These are phyloP conservation scores for Cheilosia impressa DNA, from an alignment of 2,888 invertebrate genomes.

Conservation along the genomic window DNA sequence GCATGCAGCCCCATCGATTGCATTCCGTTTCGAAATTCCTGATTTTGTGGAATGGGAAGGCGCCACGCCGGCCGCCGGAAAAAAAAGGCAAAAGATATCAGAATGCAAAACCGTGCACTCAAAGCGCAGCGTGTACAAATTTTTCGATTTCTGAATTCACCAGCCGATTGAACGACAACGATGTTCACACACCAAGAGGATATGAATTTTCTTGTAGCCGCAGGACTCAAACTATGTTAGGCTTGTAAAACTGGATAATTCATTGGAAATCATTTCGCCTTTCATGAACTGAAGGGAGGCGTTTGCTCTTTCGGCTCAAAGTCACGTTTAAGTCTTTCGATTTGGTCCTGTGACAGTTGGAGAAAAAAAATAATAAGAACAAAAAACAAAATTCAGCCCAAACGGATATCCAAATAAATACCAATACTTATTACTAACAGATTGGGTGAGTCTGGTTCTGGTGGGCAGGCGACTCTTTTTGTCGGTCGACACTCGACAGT, in stretches of 20 bases:
- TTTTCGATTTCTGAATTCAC: conserved; percentile 43
- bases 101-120: conserved; percentile 39
- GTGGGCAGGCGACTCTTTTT: conserved; percentile 6
- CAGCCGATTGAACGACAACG: conserved; percentile 22
- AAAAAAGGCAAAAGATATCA: conserved; percentile 14
- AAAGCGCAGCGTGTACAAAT: conserved; percentile 42
- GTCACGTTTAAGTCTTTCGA: conserved; percentile 51
- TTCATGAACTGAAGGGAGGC: conserved; percentile 13
- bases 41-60: conserved; percentile 22
- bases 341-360: conserved; percentile 13
- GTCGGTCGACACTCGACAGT: conserved; percentile 26
- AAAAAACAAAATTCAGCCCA: background rate
- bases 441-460: conserved; percentile 8
- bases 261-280: conserved; percentile 13
- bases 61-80: background rate
- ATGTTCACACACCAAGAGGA: conserved; percentile 22
- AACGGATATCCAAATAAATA: conserved; percentile 35
- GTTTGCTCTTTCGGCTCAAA: background rate
- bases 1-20: conserved; percentile 59
- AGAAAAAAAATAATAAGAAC: background rate
- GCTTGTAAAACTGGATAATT: conserved; percentile 18
- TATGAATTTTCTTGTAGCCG: conserved; percentile 37
- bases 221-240: background rate
- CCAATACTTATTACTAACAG: conserved; percentile 52
- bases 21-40: conserved; percentile 56